Evolutionary conservation across 2,113 vertebrate species (phyloP).

Genomic region (Apteryx owenii): DNA sequence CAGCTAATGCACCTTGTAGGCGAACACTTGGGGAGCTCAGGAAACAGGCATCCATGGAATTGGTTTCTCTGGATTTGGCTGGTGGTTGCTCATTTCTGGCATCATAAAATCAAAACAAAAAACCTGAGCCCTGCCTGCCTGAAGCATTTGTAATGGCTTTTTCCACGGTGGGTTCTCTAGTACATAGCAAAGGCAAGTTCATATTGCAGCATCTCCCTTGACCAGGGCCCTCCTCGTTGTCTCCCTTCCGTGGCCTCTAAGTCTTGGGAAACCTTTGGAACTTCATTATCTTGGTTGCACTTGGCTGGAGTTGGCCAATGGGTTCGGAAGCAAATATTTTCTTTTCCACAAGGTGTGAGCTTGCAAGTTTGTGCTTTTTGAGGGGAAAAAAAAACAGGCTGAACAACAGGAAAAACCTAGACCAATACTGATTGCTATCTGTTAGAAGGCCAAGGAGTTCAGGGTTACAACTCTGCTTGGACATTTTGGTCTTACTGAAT

Average conservation of each 20-base stretch:
- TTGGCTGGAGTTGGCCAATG: background rate
- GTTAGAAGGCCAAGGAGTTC: background rate
- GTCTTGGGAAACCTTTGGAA: background rate
- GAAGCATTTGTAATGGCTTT: background rate
- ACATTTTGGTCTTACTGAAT: background rate
- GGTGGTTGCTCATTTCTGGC: background rate
- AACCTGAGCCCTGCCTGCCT: background rate
- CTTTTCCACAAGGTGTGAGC: background rate
- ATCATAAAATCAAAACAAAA: background rate
- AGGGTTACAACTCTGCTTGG: background rate
- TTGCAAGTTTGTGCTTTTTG: background rate
- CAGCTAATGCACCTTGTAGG: background rate
- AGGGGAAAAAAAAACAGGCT: background rate
- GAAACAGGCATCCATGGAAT: background rate
- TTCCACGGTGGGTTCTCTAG: background rate
- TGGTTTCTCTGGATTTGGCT: constrained; percentile 6
- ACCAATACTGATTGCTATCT: background rate
- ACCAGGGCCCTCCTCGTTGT: background rate
- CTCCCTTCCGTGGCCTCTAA: background rate
- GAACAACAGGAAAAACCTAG: background rate
- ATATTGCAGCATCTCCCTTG: background rate
- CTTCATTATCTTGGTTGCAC: background rate
- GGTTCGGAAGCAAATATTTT: background rate
- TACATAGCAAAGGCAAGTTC: background rate
- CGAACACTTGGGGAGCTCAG: background rate